Evolutionary conservation across 2,888 invertebrate genomes (phyloP), one percentile per base, ranked within the genome.

Genomic region (Eubasilissa splendida): DNA sequence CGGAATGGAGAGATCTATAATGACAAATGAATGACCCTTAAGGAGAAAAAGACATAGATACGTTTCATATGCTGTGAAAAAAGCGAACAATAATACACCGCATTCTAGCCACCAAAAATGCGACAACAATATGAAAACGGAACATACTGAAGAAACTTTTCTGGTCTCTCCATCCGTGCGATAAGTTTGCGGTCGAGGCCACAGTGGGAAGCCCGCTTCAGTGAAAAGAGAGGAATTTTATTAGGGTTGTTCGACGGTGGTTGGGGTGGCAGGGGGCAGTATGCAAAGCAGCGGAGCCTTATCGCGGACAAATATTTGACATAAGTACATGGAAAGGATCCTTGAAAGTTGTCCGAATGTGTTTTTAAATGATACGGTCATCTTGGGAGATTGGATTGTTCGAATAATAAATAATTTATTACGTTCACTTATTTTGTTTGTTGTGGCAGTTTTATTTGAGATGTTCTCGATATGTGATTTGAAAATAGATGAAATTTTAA

Each of bases 251-350:
- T 68, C 52, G 14, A 14, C 12, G n/a, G 42, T 42, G 66, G 66
- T 42, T 42, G 71, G 54, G 11, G 12, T 56, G 11, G 56, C 31
- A 42, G 33, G 14, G 11, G 52, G 68, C 50, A n/a, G 22, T 71
- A 71, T 71, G 71, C 31, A 71, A 71, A 71, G 54, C 31, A 14
- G 11, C 2, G 71, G 22, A 71, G 56, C 14, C 71, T 71, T 71
- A 71, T 71, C 71, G n/a, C 22, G 54, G 54, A 53, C 71, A 53
- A 71, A 71, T 71, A 71, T 71, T 71, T 54, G 71, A 71, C 71
- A n/a, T 42, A 71, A 71, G 53, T 71, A 71, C 71, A 14, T n/a
- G 54, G 22, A 53, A 53, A 33, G 68, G 50, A 42, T 10, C 63
- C 54, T 14, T 12, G 4, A 42, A 53, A 54, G 53, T 71, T 71